These are phyloP conservation scores for Gadus chalcogrammus DNA, from an alignment of 2,113 vertebrate species.

Conservation along the genomic window DNA sequence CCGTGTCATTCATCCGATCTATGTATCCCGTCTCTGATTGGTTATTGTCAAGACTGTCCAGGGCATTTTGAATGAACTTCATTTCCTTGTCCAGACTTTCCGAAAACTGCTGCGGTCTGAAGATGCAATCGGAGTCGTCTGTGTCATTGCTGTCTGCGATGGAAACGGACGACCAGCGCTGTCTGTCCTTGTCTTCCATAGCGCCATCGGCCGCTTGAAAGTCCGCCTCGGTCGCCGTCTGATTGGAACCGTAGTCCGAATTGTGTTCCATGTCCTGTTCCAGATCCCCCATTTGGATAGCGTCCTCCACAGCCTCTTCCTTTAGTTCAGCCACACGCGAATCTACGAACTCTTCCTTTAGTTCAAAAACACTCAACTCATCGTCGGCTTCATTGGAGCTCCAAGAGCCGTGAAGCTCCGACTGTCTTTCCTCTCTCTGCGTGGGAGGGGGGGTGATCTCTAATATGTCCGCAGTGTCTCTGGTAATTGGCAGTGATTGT, in stretches of 20 bases:
- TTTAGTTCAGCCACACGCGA: slow-evolving; percentile 46
- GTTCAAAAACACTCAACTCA: slow-evolving; percentile 34
- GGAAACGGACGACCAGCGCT: slow-evolving; percentile 47
- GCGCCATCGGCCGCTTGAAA: slow-evolving; percentile 6
- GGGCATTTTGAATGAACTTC: slow-evolving; percentile 59
- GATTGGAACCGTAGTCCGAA: slow-evolving; percentile 9
- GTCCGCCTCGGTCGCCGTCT: slow-evolving; percentile 20
- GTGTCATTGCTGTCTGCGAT: slow-evolving; percentile 45
- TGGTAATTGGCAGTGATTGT: slow-evolving; percentile 27
- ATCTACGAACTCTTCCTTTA: slow-evolving; percentile 42
- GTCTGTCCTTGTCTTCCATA: slow-evolving; percentile 45
- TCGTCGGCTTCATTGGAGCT: background rate
- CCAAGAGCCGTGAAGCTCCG: slow-evolving; percentile 11
- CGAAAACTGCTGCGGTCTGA: slow-evolving; percentile 43
- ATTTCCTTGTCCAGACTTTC: slow-evolving; percentile 55
- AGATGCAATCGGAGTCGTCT: slow-evolving; percentile 52
- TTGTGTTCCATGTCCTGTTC: slow-evolving; percentile 26
- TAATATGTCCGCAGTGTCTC: slow-evolving; percentile 30
- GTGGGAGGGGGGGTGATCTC: slow-evolving; percentile 4
- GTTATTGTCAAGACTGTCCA: slow-evolving; percentile 49
- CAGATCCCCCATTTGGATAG: slow-evolving; percentile 45
- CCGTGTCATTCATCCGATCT: slow-evolving; percentile 27
- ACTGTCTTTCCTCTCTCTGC: slow-evolving; percentile 24
- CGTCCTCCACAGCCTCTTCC: slow-evolving; percentile 46
- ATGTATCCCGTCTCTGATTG: slow-evolving; percentile 42